Percentiles rank a stretch among this genome's conserved stretches.
These are phyloP conservation scores for Odocoileus virginianus DNA, from an alignment of 2,113 vertebrate species.

Conservation along the genomic window DNA sequence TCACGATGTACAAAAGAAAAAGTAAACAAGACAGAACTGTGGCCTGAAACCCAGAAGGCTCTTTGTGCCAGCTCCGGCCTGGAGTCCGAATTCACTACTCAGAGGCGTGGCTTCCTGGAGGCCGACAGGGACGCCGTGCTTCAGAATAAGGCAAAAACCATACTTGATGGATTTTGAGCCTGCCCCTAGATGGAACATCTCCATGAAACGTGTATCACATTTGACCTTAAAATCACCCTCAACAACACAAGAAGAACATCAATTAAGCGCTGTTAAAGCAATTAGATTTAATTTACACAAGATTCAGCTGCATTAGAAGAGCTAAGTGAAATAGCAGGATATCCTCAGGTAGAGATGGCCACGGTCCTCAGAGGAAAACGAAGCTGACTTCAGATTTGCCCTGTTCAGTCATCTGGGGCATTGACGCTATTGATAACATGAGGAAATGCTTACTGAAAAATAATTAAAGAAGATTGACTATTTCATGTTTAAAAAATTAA, in stretches of 20 bases:
- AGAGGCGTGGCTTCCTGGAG: neutral
- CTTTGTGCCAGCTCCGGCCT: rapidly evolving
- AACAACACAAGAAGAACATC: neutral
- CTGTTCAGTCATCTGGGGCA: too few species aligned
- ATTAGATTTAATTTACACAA: neutral
- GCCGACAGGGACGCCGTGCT: rapidly evolving
- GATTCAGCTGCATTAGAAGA: neutral
- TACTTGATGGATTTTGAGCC: neutral
- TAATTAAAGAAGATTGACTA: neutral
- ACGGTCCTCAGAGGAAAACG: neutral
- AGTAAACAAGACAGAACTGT: neutral
- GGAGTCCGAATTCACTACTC: rapidly evolving
- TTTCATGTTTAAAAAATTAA: neutral
- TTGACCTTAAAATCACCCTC: neutral
- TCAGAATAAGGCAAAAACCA: rapidly evolving
- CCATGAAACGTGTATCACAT: rapidly evolving
- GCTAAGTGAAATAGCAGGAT: neutral
- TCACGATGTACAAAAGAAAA: neutral
- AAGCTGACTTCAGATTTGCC: neutral
- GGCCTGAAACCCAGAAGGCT: neutral
- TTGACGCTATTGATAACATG: too few species aligned
- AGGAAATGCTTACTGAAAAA: neutral
- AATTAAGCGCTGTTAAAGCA: neutral
- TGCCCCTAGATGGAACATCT: neutral
- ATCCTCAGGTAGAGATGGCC: neutral